A percentile compares a stretch with the other conserved stretches of the same genome.
Evolutionary conservation across 2,113 vertebrate genomes (phyloP).

Genomic region (Glaucomys volans): DNA sequence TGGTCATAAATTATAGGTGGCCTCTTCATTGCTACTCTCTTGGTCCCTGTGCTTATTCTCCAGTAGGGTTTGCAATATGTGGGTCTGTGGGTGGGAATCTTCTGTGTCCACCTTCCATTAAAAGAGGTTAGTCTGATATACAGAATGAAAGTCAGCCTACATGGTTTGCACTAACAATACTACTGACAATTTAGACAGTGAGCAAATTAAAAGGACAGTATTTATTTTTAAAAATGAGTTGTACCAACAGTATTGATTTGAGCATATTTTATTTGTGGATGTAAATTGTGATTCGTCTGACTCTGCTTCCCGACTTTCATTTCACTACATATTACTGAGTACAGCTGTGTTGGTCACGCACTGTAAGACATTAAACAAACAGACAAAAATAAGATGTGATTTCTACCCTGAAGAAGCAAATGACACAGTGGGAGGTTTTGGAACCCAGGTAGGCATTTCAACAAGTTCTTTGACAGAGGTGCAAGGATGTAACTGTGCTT

Average conservation of each 20-base stretch:
- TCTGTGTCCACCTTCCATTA: background rate
- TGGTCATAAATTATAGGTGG: background rate
- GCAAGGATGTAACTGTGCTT: background rate
- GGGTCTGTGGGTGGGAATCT: background rate
- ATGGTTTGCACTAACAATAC: background rate
- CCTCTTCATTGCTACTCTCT: background rate
- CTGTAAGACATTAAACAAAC: background rate
- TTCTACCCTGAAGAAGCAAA: background rate
- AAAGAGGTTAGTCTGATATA: background rate
- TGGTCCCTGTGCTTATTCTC: background rate
- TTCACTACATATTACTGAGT: background rate
- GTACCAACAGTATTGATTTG: background rate
- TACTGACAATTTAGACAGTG: background rate
- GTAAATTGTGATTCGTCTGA: background rate
- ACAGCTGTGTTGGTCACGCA: background rate
- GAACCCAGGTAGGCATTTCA: background rate
- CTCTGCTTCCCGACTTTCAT: background rate
- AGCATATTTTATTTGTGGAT: background rate
- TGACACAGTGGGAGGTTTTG: background rate
- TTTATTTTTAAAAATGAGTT: conserved; percentile 2
- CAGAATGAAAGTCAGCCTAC: background rate
- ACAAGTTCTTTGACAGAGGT: background rate
- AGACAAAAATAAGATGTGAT: background rate
- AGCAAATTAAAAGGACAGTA: background rate
- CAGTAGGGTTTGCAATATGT: background rate